Base-by-base conservation (phyloP, 2,888 invertebrate genomes). In the Phasia obesa region DNA sequence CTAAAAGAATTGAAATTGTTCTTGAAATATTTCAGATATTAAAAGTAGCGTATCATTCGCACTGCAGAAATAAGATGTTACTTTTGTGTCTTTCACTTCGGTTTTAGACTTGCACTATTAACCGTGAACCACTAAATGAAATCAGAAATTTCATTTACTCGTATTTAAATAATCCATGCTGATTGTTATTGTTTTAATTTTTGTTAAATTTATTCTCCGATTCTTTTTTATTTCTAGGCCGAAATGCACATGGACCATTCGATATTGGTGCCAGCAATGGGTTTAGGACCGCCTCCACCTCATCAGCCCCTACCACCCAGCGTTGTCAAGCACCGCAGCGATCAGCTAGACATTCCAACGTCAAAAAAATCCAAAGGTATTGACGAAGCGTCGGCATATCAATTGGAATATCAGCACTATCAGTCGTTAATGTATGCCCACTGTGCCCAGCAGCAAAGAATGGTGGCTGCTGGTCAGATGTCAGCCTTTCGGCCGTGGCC, bases 401-500 rank as follows among this genome's bases (percentile, higher is more conserved):
- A 88, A 88, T 90, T 88, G 87, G 92, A 86, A 80, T 92, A 88
- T 90, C 88, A 90, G 57, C 88, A 88, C 85, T 90, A 92, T 81
- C 90, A 92, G 81, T 83, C 89, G 60, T 85, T 89, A 15, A 88
- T 90, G 85, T 89, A 91, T 75, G 89, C 89, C 21, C 90, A 91
- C 44, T 90, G 90, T 87, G 89, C 91, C 78, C 90, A 90, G 77
- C 90, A 90, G 79, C 90, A 90, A 81, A 88, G 88, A 84, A 88
- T 86, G 84, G 88, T 84, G 49, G 86, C 87, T 53, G 87, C 86
- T 57, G 89, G 88, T 27, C 87, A 93, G 81, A 90, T 93, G 69
- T 93, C 94, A 15, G 93, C 95, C 17, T 95, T 95, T 92, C 92
- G 94, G 85, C 94, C 94, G 0, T 94, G 95, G 94, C 93, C 93